Percentiles rank a stretch among this genome's conserved stretches.
phyloP scores from a whole-genome alignment of 1,140 invertebrate genomes.

The Drosophila takahashii region DNA sequence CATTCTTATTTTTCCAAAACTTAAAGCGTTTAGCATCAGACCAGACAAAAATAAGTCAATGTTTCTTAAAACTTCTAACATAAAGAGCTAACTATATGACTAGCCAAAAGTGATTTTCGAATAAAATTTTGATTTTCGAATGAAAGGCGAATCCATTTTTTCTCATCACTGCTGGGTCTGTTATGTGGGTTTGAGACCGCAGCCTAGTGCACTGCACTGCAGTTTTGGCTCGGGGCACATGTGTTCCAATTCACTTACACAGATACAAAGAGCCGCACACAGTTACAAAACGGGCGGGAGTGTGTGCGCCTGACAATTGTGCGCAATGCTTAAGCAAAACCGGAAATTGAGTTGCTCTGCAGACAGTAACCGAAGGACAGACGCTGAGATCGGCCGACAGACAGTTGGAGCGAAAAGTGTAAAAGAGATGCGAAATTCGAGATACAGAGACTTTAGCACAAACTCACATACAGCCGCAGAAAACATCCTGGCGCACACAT shows the following conservation, averaged over 20 bases:
- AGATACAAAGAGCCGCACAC: conserved; percentile 37
- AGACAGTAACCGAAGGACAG: conserved; percentile 60
- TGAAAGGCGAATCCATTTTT: conserved; percentile 8
- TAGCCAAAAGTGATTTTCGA: conserved; percentile 9
- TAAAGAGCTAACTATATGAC: background rate
- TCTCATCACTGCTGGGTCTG: conserved; percentile 31
- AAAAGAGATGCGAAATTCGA: conserved; percentile 49
- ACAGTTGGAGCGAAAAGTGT: conserved; percentile 47
- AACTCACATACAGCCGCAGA: conserved; percentile 9
- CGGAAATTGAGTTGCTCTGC: conserved; percentile 80
- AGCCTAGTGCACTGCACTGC: conserved; percentile 72
- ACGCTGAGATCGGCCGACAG: conserved; percentile 33
- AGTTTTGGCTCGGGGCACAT: conserved; percentile 73
- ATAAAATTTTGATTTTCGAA: conserved; percentile 25
- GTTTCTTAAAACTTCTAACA: background rate
- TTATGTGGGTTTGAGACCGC: conserved; percentile 43
- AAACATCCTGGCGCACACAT: conserved; percentile 31
- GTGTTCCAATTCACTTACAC: conserved; percentile 78
- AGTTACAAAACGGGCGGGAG: conserved; percentile 15
- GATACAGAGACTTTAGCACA: conserved; percentile 44
- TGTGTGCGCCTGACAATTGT: conserved; percentile 62
- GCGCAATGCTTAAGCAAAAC: conserved; percentile 79
- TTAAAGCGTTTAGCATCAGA: too few species aligned
- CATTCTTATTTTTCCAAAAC: too few species aligned
- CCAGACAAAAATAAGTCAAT: too few species aligned